Conservation (phyloP, 2,797 vertebrate genomes). For the Oryzias sinensis region DNA sequence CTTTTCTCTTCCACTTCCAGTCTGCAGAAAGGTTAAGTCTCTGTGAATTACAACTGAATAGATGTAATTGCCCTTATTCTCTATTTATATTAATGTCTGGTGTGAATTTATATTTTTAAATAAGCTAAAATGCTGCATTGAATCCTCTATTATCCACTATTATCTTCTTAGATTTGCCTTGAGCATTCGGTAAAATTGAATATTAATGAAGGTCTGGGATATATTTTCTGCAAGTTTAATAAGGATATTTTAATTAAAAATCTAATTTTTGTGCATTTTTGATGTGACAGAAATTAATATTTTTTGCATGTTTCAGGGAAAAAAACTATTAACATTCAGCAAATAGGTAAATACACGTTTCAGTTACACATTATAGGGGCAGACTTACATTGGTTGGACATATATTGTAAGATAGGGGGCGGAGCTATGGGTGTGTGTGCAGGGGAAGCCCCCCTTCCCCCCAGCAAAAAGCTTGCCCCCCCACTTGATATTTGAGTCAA, state of each 20-base stretch:
- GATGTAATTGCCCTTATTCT: slow-evolving; percentile 55
- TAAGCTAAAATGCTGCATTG: slow-evolving; percentile 31
- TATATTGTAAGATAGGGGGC: too few species aligned
- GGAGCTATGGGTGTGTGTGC: too few species aligned
- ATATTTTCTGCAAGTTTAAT: slow-evolving; percentile 33
- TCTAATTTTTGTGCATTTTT: slow-evolving; percentile 25
- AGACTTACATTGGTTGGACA: too few species aligned
- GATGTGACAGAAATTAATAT: slow-evolving; percentile 27
- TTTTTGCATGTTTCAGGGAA: slow-evolving; percentile 7
- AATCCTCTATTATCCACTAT: slow-evolving; percentile 51
- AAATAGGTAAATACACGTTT: neutral
- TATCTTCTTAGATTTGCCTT: slow-evolving; percentile 53
- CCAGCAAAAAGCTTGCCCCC: too few species aligned
- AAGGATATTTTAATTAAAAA: slow-evolving; percentile 32
- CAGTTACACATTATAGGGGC: neutral
- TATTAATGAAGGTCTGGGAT: slow-evolving; percentile 43
- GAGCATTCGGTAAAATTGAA: slow-evolving; percentile 37
- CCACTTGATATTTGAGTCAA: too few species aligned
- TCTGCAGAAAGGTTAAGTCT: slow-evolving; percentile 50
- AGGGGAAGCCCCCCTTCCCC: too few species aligned
- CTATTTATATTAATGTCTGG: slow-evolving; percentile 45
- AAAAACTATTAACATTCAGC: slow-evolving; percentile 8
- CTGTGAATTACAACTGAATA: slow-evolving; percentile 38
- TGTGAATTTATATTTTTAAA: slow-evolving; percentile 29
- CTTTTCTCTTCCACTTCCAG: slow-evolving; percentile 23